Percentiles rank a stretch among this genome's conserved stretches.
Conservation (phyloP, 2,113 vertebrate species). For the Neolamprologus tretocephalus region DNA sequence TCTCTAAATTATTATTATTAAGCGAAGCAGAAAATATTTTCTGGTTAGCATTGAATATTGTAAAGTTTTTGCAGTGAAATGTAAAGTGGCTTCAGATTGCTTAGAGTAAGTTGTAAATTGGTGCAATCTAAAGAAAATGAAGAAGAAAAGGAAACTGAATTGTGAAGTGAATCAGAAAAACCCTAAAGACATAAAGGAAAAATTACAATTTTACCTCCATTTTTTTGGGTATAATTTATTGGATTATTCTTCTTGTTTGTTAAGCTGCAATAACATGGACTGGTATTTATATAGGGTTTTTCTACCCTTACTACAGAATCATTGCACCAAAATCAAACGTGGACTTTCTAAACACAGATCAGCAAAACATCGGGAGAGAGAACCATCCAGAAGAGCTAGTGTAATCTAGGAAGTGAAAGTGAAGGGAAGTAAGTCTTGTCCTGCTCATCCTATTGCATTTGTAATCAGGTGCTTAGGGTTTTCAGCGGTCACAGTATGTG, state of each 20-base stretch:
- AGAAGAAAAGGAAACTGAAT: background rate
- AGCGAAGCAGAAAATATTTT: background rate
- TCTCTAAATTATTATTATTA: accelerated
- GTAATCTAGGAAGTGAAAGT: background rate
- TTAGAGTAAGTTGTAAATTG: background rate
- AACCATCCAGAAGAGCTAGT: background rate
- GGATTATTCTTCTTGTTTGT: background rate
- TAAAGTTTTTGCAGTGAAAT: background rate
- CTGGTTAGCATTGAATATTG: background rate
- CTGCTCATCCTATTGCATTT: background rate
- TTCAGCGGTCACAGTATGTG: background rate
- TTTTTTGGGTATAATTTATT: background rate
- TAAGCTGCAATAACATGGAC: background rate
- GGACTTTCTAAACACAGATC: background rate
- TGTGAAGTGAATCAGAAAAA: background rate
- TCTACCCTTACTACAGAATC: background rate
- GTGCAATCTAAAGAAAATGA: background rate
- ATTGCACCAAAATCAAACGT: background rate
- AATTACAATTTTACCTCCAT: background rate
- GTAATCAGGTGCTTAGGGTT: background rate
- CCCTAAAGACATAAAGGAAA: background rate
- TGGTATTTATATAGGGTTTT: background rate
- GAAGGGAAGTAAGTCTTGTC: background rate
- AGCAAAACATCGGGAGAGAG: background rate
- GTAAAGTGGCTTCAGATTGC: background rate